phyloP scores from a whole-genome alignment of 2,113 vertebrate genomes.

The Tachuris rubrigastra region DNA sequence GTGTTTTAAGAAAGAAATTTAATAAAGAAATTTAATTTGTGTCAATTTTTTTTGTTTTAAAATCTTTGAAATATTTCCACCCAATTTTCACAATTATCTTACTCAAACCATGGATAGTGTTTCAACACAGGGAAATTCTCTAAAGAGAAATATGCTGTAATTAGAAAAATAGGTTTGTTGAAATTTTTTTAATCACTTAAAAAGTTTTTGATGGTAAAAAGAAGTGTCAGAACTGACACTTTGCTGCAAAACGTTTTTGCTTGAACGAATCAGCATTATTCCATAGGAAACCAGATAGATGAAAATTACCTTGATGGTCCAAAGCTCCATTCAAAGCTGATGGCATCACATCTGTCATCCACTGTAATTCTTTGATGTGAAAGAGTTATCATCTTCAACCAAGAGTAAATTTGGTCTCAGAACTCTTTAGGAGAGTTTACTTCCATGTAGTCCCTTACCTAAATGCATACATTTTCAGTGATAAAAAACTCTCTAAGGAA shows the following conservation, averaged over 20 bases:
- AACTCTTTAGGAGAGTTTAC: not conserved
- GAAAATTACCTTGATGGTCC: not conserved
- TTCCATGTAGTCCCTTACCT: accelerated
- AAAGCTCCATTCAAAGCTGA: not conserved
- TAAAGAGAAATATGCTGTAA: not conserved
- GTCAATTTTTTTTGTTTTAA: not conserved
- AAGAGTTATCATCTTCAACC: not conserved
- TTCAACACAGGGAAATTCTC: not conserved
- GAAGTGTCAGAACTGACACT: not conserved
- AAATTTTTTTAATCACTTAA: not conserved
- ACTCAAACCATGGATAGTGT: not conserved
- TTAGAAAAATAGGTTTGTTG: not conserved
- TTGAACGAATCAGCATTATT: not conserved
- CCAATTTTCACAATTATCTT: not conserved
- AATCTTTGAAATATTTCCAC: not conserved
- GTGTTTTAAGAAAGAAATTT: not conserved
- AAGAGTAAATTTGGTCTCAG: not conserved
- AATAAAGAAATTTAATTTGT: not conserved
- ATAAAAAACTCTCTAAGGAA: not conserved
- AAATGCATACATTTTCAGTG: not conserved
- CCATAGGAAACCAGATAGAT: not conserved
- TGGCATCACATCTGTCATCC: not conserved
- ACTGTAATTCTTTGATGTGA: not conserved
- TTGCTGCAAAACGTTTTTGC: not conserved
- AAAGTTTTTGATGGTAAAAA: not conserved